Evolutionary conservation across 2,113 vertebrate species (phyloP), one percentile per base, ranked within the genome.

Genomic region (Anser cygnoides): DNA sequence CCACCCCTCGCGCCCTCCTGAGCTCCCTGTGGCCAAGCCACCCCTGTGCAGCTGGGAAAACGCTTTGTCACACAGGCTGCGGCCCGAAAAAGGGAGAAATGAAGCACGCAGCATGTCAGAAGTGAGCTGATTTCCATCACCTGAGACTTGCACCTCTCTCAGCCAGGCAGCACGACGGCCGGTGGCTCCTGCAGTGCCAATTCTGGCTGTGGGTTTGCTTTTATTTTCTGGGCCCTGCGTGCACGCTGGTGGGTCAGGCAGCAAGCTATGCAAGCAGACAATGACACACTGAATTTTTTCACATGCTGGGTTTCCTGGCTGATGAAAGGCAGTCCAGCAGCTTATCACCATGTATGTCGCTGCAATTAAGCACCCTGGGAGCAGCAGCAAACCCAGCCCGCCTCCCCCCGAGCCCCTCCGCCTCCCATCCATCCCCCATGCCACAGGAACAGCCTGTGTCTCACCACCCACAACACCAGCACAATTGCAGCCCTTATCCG

Each of bases 301-400:
- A 87, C 93, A 78, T 91, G 92, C 89, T 43, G 80, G 5, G 81
- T 90, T 90, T 94, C 88, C 85, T 2, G 8, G 85, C 73, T 16
- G 12, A 76, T 92, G 90, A 95, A 96, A 91, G 83, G 90, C 85
- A 28, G 88, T 93, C 93, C 88, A 88, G 52, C 66, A 52, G 90
- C 93, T 95, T 92, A 86, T 57, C 90, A 10, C 73, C 84, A 10
- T 74, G 82, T 88, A 23, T 6, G 52, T 84, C 29, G 46, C 86
- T 14, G 92, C 93, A 96, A 94, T 97, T 96, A 97, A 88, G 90
- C 71, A 73, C 83, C 90, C 79, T 93, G 92, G 66, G 85, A 96
- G 79, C 92, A 39, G 68, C 1, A 23, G 92, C 61, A 84, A 88
- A 75, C 1, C 46, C 62, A 77, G 59, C 7, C 80, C 46, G 87